A percentile compares a stretch with the other conserved stretches of the same genome.
Evolutionary conservation across 1,140 invertebrate genomes (phyloP).

Genomic region (Drosophila nikananu): DNA sequence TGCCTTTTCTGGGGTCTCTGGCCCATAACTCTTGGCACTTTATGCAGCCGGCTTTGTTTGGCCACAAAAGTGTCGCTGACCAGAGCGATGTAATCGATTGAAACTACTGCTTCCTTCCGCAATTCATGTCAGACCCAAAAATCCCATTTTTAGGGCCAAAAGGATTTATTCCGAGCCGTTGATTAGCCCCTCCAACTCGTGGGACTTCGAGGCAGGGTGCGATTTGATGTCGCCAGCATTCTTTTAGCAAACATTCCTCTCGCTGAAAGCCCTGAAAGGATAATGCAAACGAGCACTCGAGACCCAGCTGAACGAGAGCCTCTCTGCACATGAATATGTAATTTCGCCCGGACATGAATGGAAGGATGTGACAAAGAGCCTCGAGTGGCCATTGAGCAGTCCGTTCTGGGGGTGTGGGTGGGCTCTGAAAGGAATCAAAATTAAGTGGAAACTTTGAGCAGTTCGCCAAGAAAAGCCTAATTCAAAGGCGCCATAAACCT

Average conservation of each 20-base stretch:
- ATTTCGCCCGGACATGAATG: conserved; percentile 50
- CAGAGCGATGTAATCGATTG: conserved; percentile 34
- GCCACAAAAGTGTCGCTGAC: conserved; percentile 49
- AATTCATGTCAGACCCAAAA: conserved; percentile 29
- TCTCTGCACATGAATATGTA: conserved; percentile 56
- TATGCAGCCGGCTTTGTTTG: conserved; percentile 55
- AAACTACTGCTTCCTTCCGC: conserved; percentile 49
- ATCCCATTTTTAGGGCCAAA: conserved; percentile 29
- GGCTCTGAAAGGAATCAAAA: conserved; percentile 39
- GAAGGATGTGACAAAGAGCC: conserved; percentile 26
- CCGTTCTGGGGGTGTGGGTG: neutral
- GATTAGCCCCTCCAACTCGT: conserved; percentile 9
- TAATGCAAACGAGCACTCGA: conserved; percentile 60
- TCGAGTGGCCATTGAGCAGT: conserved; percentile 53
- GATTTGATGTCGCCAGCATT: conserved; percentile 23
- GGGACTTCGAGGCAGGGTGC: conserved; percentile 12
- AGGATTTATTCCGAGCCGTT: conserved; percentile 19
- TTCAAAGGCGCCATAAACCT: conserved; percentile 56
- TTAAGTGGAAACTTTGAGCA: conserved; percentile 51
- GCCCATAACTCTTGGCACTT: conserved; percentile 56
- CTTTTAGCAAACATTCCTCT: conserved; percentile 10
- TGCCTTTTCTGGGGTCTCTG: conserved; percentile 30
- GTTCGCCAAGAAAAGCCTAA: conserved; percentile 34
- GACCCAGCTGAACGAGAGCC: conserved; percentile 45
- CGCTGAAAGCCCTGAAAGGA: conserved; percentile 32